These are phyloP conservation scores for Chlamydotis undulata DNA, from an alignment of 2,113 vertebrate genomes.

Conservation along the genomic window DNA sequence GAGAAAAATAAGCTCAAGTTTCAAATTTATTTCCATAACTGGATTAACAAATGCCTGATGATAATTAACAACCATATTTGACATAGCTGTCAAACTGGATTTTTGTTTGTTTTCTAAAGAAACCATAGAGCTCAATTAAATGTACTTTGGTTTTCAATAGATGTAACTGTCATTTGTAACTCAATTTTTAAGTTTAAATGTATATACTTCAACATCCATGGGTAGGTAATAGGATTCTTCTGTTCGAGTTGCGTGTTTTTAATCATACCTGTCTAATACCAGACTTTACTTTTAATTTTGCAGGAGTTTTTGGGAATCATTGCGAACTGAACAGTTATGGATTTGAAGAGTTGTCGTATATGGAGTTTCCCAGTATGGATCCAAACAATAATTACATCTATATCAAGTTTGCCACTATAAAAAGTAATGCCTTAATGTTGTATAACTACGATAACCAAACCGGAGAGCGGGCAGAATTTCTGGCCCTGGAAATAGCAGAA, in stretches of 20 bases:
- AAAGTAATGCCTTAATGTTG: slow-evolving; percentile 87
- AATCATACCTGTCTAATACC: background rate
- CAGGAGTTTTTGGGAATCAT: slow-evolving; percentile 97
- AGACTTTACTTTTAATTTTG: background rate
- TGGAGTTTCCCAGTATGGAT: slow-evolving; percentile 97
- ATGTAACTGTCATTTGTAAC: background rate
- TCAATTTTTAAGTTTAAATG: background rate
- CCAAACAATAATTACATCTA: slow-evolving; percentile 98
- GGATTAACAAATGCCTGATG: background rate
- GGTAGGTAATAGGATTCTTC: background rate
- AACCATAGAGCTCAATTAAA: background rate
- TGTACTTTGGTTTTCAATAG: background rate
- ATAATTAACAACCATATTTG: background rate
- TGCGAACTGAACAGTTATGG: slow-evolving; percentile 97
- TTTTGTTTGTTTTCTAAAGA: background rate
- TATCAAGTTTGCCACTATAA: slow-evolving; percentile 95
- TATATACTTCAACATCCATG: background rate
- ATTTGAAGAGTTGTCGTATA: slow-evolving; percentile 95
- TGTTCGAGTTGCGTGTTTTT: background rate
- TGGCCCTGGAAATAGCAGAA: slow-evolving; percentile 90
- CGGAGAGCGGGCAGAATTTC: slow-evolving; percentile 90
- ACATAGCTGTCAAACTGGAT: background rate
- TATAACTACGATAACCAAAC: slow-evolving; percentile 98
- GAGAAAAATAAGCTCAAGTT: background rate
- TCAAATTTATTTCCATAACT: background rate